Conservation (phyloP, 1,140 invertebrate genomes). For the Chymomyza costata region DNA sequence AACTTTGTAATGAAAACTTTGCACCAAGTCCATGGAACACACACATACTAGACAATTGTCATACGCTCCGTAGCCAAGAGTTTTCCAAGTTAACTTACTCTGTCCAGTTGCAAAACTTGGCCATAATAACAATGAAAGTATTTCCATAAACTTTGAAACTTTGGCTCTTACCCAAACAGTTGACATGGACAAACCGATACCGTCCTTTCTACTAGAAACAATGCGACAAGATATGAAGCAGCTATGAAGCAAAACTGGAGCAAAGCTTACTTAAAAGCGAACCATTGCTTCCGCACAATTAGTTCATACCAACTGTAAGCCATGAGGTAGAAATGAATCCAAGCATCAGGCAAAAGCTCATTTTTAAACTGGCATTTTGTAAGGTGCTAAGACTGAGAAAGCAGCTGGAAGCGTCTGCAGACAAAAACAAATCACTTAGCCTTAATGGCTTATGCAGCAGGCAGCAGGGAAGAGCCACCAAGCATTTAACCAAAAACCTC, state of each 20-base stretch:
- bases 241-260: constrained; percentile 40
- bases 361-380: constrained; percentile 48
- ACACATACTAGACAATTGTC: no score
- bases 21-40: background rate
- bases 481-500: constrained; percentile 70
- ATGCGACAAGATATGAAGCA: constrained; percentile 3
- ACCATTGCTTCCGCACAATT: constrained; percentile 60
- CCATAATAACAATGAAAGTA: constrained; percentile 30
- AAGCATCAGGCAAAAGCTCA: background rate
- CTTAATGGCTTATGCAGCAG: constrained; percentile 65
- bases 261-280: constrained; percentile 20
- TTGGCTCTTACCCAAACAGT: constrained; percentile 24
- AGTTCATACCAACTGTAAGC: constrained; percentile 44
- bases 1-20: constrained; percentile 51
- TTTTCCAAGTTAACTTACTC: constrained; percentile 48
- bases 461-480: constrained; percentile 14
- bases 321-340: constrained; percentile 1
- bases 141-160: constrained; percentile 60
- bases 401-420: constrained; percentile 13
- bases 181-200: no score
- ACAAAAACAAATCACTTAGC: constrained; percentile 73
- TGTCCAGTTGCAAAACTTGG: constrained; percentile 48
- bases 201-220: constrained; percentile 23
- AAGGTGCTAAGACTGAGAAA: constrained; percentile 44
- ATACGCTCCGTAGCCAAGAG: no score